These are phyloP conservation scores for Anthopleura sola DNA, from an alignment of 64 coral and sea anemone species.

Conservation along the genomic window DNA sequence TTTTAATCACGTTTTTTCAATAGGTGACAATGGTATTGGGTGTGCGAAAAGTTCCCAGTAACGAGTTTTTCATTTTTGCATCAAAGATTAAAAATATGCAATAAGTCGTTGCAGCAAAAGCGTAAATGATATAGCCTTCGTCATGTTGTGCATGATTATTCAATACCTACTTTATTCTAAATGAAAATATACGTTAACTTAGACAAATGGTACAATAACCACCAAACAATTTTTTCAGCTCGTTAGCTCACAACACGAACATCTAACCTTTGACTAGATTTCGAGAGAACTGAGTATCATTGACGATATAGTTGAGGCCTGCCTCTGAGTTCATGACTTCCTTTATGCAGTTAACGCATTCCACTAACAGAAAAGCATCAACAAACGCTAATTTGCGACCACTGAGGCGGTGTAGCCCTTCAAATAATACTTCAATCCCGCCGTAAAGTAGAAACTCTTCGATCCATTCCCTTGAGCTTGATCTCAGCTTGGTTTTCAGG, in stretches of 20 bases:
- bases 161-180: too few species aligned
- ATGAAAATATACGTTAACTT: background rate
- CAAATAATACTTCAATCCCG: constrained; percentile 82
- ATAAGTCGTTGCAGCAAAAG: too few species aligned
- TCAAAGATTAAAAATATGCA: too few species aligned
- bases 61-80: background rate
- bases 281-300: constrained; percentile 47
- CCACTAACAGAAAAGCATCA: constrained; percentile 75
- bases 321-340: constrained; percentile 77
- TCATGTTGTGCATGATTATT: too few species aligned
- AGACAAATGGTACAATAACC: background rate
- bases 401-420: constrained; percentile 46
- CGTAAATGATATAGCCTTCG: too few species aligned
- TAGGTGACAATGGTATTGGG: background rate
- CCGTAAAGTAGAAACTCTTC: constrained; percentile 64
- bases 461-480: constrained; percentile 62
- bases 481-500: constrained; percentile 62
- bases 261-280: constrained; percentile 73
- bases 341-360: constrained; percentile 88
- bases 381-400: constrained; percentile 40
- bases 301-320: constrained; percentile 65
- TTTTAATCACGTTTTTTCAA: too few species aligned
- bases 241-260: background rate
- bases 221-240: background rate
- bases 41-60: background rate